phyloP scores from a whole-genome alignment of 37 sponge, comb jelly and placozoan species.

The Agelas oroides region DNA sequence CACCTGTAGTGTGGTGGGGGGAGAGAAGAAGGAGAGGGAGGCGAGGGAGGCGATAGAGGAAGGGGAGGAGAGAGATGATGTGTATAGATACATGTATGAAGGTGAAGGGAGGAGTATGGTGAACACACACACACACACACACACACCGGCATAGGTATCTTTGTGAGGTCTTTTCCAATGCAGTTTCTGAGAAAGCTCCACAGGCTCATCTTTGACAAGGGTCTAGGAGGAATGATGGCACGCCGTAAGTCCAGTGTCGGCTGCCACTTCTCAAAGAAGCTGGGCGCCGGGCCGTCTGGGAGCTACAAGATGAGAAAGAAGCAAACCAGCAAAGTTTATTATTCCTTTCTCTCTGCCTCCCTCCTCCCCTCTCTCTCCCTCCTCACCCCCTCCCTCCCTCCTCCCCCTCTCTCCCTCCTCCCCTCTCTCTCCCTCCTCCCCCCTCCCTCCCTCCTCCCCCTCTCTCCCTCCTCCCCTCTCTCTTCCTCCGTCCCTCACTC shows the following conservation, averaged over 20 bases:
- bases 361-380: no score
- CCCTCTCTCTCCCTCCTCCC: no score
- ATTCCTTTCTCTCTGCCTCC: not conserved
- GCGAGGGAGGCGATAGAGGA: not conserved
- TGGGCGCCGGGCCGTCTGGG: conserved; percentile 4
- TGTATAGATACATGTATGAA: no score
- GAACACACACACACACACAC: no score
- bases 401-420: no score
- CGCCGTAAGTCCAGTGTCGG: conserved; percentile 60
- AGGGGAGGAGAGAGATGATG: not conserved
- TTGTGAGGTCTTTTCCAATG: conserved; percentile 91
- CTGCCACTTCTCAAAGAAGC: conserved; percentile 9
- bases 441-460: no score
- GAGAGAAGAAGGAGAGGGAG: not conserved
- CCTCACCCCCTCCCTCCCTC: no score
- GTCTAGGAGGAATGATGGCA: conserved; percentile 68
- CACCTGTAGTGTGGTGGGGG: conserved; percentile 72
- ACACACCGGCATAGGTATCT: conserved; percentile 90
- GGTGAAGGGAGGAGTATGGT: not conserved
- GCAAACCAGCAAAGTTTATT: not conserved
- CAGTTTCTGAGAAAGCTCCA: conserved; percentile 94
- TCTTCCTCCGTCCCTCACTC: no score
- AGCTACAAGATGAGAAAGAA: no score
- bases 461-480: no score
- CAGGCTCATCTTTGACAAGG: conserved; percentile 72